phyloP scores from a whole-genome alignment of 1,140 invertebrate genomes.

The Euura saliciscinereae region DNA sequence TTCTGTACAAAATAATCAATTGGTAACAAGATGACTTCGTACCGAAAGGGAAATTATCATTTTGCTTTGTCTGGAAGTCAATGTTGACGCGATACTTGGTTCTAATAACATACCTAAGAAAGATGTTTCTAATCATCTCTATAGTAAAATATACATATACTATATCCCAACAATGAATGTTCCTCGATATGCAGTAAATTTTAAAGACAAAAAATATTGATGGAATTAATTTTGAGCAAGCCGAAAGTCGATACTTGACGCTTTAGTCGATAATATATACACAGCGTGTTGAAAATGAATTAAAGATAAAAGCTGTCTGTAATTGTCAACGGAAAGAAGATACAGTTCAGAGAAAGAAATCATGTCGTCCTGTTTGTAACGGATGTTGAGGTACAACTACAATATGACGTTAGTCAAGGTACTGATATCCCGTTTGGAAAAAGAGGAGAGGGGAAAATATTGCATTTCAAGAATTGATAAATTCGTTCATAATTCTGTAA shows the following conservation, averaged over 20 bases:
- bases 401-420: not conserved
- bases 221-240: constrained; percentile 3
- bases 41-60: not conserved
- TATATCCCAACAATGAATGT: not conserved
- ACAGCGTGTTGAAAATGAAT: not conserved
- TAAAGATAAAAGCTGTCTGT: not conserved
- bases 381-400: not conserved
- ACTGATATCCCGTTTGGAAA: not conserved
- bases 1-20: no score
- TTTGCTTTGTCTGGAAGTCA: not conserved
- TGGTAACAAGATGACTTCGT: no score
- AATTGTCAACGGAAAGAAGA: constrained; percentile 5
- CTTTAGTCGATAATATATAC: not conserved
- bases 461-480: no score
- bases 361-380: not conserved
- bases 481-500: constrained; percentile 5
- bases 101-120: not conserved
- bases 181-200: constrained; percentile 10
- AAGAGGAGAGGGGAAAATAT: no score
- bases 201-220: not conserved
- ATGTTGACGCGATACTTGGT: not conserved
- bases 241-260: not conserved
- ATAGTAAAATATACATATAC: not conserved
- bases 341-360: not conserved
- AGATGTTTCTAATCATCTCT: not conserved